Percentiles rank a stretch among this genome's conserved stretches.
Conservation (phyloP, 2,888 invertebrate genomes). For the Lasioglossum zephyrum region DNA sequence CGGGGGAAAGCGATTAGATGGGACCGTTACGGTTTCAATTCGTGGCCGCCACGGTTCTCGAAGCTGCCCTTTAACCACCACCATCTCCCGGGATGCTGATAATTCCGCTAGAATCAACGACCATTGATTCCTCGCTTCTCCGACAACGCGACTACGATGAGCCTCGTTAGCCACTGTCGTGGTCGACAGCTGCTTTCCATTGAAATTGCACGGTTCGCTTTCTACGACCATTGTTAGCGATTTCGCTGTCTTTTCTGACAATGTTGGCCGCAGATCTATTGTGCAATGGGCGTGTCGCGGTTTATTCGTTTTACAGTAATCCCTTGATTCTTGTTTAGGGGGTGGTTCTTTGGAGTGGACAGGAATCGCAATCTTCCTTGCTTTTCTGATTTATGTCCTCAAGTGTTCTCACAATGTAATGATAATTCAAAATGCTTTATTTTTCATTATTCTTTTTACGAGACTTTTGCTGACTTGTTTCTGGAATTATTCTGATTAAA, state of each 20-base stretch:
- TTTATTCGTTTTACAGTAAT: background rate
- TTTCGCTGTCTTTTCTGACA: background rate
- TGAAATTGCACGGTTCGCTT: constrained; percentile 15
- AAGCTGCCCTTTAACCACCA: background rate
- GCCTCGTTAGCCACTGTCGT: constrained; percentile 34
- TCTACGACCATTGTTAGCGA: background rate
- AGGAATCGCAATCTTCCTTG: too few relatives aligned
- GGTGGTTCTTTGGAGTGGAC: too few relatives aligned
- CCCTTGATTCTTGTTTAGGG: too few relatives aligned
- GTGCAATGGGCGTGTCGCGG: background rate
- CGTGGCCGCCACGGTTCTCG: background rate
- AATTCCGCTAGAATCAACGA: constrained; percentile 58
- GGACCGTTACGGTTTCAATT: constrained; percentile 19
- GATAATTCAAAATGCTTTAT: too few relatives aligned
- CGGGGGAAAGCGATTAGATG: constrained; percentile 52
- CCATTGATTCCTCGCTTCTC: constrained; percentile 49
- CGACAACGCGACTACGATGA: constrained; percentile 44
- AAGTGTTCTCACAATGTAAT: too few relatives aligned
- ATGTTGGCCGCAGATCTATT: background rate
- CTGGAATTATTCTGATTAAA: too few relatives aligned
- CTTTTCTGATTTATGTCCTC: too few relatives aligned
- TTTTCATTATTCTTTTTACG: too few relatives aligned
- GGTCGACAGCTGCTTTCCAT: constrained; percentile 32
- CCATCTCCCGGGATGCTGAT: constrained; percentile 55
- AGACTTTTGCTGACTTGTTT: too few relatives aligned